Conservation (phyloP, 2,797 vertebrate species). For the Psittacula derbiana region DNA sequence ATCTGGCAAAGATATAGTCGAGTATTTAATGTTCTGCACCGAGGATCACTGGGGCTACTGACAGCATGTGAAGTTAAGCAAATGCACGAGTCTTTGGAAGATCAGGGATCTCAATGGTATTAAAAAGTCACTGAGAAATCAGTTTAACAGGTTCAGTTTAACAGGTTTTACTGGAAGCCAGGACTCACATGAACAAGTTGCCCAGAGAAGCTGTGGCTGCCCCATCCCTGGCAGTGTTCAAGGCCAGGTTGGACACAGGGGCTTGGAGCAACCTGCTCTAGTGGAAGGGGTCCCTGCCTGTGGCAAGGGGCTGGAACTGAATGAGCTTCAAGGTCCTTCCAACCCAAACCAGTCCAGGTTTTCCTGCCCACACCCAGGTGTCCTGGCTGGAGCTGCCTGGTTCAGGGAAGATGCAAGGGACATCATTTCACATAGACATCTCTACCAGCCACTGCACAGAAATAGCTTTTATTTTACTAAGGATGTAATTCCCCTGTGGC, state of each 20-base stretch:
- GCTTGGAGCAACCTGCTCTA: not conserved
- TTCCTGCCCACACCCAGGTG: not conserved
- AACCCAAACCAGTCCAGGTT: not conserved
- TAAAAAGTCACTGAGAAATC: not conserved
- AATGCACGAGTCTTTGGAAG: not conserved
- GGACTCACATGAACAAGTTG: rapidly evolving
- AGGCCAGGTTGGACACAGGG: not conserved
- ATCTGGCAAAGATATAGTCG: not conserved
- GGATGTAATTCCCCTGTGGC: not conserved
- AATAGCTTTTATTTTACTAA: not conserved
- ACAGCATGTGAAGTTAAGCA: rapidly evolving
- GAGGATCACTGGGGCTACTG: rapidly evolving
- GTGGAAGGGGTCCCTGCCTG: not conserved
- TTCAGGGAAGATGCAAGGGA: not conserved
- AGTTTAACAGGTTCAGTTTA: not conserved
- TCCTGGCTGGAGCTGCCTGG: not conserved
- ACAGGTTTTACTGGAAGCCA: not conserved
- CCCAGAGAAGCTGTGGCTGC: not conserved
- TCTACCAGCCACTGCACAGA: not conserved
- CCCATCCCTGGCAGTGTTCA: not conserved
- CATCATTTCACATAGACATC: rapidly evolving
- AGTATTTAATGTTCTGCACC: not conserved
- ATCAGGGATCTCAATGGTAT: not conserved
- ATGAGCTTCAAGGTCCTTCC: not conserved
- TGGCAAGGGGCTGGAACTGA: not conserved